phyloP scores from a whole-genome alignment of 2,888 invertebrate genomes.

The Drosophila melanosoma region DNA sequence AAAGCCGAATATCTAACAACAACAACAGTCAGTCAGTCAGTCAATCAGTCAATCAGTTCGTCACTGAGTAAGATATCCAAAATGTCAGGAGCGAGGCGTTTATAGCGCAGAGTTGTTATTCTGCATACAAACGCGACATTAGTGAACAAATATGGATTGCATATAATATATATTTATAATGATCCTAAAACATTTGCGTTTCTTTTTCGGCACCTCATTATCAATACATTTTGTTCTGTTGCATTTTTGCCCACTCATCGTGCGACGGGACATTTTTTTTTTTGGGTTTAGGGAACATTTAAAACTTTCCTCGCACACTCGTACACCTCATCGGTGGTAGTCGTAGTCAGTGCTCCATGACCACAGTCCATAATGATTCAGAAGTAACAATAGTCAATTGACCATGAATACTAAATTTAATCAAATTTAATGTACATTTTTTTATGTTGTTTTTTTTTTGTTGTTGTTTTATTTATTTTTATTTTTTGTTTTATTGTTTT shows the following conservation, averaged over 20 bases:
- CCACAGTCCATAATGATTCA: background rate
- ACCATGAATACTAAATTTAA: conserved; percentile 46
- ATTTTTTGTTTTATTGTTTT: background rate
- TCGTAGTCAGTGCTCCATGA: background rate
- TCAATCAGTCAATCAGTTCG: background rate
- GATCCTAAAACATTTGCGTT: conserved; percentile 28
- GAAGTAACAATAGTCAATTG: conserved; percentile 31
- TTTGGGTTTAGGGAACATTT: conserved; percentile 2
- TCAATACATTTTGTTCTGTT: background rate
- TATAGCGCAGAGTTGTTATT: conserved; percentile 22
- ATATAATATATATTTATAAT: background rate
- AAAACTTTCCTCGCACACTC: conserved; percentile 8
- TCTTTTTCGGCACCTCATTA: conserved; percentile 14
- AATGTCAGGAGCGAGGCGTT: conserved; percentile 29
- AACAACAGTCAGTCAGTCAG: conserved; percentile 6
- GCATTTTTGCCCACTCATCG: conserved; percentile 36
- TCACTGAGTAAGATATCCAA: conserved; percentile 1
- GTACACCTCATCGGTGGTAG: background rate
- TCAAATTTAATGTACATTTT: conserved; percentile 28
- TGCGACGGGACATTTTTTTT: conserved; percentile 25
- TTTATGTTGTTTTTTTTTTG: conserved; percentile 11
- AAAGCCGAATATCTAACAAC: conserved; percentile 6
- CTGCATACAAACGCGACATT: conserved; percentile 55
- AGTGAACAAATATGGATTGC: conserved; percentile 34
- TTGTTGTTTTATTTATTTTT: background rate